Percentiles rank a stretch among this genome's conserved stretches.
phyloP scores from a whole-genome alignment of 2,888 invertebrate species.

The Dione vanillae region DNA sequence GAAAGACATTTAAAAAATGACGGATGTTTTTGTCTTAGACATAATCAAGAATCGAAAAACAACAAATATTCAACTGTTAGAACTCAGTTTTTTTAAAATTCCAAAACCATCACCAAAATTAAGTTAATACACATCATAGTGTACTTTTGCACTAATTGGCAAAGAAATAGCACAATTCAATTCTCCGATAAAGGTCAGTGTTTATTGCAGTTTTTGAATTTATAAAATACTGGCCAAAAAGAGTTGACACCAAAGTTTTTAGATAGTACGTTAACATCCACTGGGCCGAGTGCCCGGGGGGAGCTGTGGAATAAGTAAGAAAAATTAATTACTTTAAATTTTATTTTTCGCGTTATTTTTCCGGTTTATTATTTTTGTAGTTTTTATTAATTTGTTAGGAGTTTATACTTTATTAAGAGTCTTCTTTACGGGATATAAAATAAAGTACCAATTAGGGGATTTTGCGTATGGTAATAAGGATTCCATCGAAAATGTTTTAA shows the following conservation, averaged over 20 bases:
- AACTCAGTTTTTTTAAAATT: too few species aligned
- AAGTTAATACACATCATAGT: conserved; percentile 23
- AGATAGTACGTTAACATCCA: conserved; percentile 39
- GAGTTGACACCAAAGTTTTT: conserved; percentile 36
- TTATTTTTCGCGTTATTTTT: conserved; percentile 4
- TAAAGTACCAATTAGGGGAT: background rate
- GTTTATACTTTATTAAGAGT: too few species aligned
- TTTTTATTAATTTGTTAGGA: too few species aligned
- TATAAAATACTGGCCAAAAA: conserved; percentile 40
- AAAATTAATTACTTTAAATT: conserved; percentile 36
- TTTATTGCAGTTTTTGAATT: conserved; percentile 34
- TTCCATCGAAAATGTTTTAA: too few species aligned
- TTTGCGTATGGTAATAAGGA: too few species aligned
- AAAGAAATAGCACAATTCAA: conserved; percentile 18
- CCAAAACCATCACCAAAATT: conserved; percentile 1
- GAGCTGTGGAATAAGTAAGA: conserved; percentile 30
- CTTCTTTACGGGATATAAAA: background rate
- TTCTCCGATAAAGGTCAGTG: conserved; percentile 24
- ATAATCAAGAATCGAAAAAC: too few species aligned
- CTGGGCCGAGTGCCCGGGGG: conserved; percentile 37
- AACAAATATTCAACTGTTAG: too few species aligned
- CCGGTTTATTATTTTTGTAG: background rate
- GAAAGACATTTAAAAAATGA: too few species aligned
- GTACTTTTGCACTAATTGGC: conserved; percentile 11
- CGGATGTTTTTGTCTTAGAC: too few species aligned